Base-by-base conservation (phyloP, 2,888 invertebrate species). In the Aspidiotus destructor region DNA sequence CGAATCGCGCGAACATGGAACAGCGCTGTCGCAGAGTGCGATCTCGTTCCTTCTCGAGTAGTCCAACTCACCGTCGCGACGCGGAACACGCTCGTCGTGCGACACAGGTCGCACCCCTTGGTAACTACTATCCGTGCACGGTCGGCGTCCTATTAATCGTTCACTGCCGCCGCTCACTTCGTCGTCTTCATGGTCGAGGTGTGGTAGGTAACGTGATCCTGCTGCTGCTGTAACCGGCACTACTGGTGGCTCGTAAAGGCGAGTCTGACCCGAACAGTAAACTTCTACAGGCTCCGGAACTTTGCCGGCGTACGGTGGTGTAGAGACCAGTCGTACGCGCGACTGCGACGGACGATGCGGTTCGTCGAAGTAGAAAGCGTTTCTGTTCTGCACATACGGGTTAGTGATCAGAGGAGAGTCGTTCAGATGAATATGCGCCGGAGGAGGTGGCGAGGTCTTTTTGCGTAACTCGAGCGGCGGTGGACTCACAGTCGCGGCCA, bases 291-390 rank as follows among this genome's bases (percentile, higher is more conserved):
- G 67, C 15, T 67, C 67, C 73, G 89, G 88, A 73, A 88, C 87
- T 79, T 87, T 89, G 74, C 85, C 84, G 70, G 86, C 86, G 79
- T 87, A 86, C 73, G 87, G 85, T 74, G 87, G 87, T 7, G 82
- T 81, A 9, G 83, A 81, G 11, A 69, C 69, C 11, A 48, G 68
- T 13, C 78, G 79, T 73, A 82, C 81, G 67, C 55, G 16, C 48
- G 81, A 77, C 69, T 81, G 81, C 8, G 73, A 77, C 79, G 75
- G 74, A 79, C 73, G 75, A 72, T 71, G 79, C 71, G 76, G 79
- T 76, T 72, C 72, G 75, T 72, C 73, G 77, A 75, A 74, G 77
- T 75, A 74, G 73, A 69, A 75, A 72, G 70, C 73, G 69, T 71
- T 73, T 16, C 16, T 67, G 17, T 15, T 67, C 40, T 68, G 52